phyloP scores from a whole-genome alignment of 2,113 vertebrate genomes.

The Elephas maximus region DNA sequence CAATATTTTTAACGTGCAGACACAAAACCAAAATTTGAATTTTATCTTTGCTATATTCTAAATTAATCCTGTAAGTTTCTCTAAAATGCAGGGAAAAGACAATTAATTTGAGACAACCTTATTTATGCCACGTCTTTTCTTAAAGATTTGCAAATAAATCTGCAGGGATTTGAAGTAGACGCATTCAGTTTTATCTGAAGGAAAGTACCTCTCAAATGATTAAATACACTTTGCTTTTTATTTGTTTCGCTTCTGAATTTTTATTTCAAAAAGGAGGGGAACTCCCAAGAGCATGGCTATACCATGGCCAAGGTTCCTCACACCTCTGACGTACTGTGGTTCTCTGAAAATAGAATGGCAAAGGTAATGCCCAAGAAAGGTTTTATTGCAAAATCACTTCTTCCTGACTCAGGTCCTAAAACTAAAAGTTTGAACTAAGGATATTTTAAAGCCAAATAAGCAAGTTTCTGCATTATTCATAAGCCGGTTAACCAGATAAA shows the following conservation, averaged over 20 bases:
- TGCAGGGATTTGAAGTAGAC: neutral
- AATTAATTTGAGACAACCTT: conserved; percentile 37
- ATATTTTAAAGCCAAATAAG: conserved; percentile 66
- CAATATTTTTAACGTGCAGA: conserved; percentile 28
- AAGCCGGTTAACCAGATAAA: conserved; percentile 50
- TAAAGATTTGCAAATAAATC: conserved; percentile 55
- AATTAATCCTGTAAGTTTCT: neutral
- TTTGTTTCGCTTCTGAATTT: conserved; percentile 55
- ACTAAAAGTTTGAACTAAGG: conserved; percentile 6
- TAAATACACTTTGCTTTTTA: conserved; percentile 42
- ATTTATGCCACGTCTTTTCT: conserved; percentile 39
- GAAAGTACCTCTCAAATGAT: conserved; percentile 43
- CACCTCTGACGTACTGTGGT: neutral
- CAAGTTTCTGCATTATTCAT: conserved; percentile 59
- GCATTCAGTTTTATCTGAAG: conserved; percentile 6
- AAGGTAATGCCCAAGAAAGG: conserved; percentile 15
- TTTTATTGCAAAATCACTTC: conserved; percentile 61
- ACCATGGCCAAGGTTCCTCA: neutral
- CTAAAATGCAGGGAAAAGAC: conserved; percentile 24
- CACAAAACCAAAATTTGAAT: conserved; percentile 40
- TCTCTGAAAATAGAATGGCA: conserved; percentile 31
- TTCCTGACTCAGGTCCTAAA: conserved; percentile 41
- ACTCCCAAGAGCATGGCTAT: neutral
- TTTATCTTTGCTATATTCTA: conserved; percentile 11
- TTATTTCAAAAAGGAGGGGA: conserved; percentile 1